Evolutionary conservation across 2,113 vertebrate species (phyloP).

Genomic region (Hippocampus barbouri): DNA sequence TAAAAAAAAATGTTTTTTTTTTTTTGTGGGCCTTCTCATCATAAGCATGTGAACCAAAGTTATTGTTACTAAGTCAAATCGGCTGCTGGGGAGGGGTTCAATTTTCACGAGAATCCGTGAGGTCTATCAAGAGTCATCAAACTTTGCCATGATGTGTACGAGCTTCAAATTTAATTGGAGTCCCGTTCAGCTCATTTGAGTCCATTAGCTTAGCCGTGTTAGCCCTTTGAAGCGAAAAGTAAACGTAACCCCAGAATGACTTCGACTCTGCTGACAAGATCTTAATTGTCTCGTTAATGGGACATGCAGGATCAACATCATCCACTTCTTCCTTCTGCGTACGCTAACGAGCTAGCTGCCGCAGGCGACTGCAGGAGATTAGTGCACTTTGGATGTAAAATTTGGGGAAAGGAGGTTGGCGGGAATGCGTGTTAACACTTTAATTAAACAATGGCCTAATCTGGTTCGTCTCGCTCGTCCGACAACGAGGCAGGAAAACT

Average conservation of each 20-base stretch:
- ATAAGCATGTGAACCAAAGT: background rate
- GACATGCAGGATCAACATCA: background rate
- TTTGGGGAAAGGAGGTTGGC: background rate
- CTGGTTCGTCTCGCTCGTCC: conserved; percentile 5
- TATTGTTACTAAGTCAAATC: background rate
- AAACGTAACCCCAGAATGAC: background rate
- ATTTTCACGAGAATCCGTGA: background rate
- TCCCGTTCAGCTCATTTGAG: background rate
- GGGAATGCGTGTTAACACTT: background rate
- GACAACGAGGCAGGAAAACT: background rate
- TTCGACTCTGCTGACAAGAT: background rate
- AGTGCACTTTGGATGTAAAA: background rate
- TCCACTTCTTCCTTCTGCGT: background rate
- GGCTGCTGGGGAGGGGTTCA: no score
- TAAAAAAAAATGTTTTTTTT: no score
- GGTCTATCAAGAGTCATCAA: background rate
- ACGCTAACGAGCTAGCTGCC: background rate
- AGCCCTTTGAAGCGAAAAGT: background rate
- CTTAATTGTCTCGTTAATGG: conserved; percentile 6
- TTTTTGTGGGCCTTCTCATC: background rate
- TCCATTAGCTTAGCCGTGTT: background rate
- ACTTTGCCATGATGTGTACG: background rate
- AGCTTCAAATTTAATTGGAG: background rate
- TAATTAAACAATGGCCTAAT: conserved; percentile 5
- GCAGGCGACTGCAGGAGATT: background rate